Conservation (phyloP, 2,113 vertebrate species). For the Triplophysa rosa region DNA sequence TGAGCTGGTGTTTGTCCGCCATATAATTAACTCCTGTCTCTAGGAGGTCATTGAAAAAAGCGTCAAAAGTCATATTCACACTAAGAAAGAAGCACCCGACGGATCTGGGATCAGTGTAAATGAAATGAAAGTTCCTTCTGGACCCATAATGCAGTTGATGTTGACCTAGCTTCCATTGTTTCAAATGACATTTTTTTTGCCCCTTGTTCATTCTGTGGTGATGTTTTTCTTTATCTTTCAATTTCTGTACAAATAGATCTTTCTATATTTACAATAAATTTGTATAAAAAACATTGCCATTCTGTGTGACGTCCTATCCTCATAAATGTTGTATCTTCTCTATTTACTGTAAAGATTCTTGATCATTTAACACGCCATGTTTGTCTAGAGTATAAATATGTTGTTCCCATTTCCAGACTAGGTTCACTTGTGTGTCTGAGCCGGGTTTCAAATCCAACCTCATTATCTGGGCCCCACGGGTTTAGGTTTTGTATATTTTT, state of each 20-base stretch:
- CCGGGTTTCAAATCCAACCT: no score
- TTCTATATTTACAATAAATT: conserved; percentile 64
- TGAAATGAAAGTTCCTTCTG: background rate
- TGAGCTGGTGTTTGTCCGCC: background rate
- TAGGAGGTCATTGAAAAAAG: background rate
- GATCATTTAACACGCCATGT: background rate
- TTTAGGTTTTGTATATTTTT: no score
- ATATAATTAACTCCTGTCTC: background rate
- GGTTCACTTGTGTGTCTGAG: no score
- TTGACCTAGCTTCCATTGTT: background rate
- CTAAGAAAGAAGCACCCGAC: background rate
- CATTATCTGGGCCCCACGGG: no score
- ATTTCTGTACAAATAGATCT: conserved; percentile 59
- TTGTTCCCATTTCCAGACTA: no score
- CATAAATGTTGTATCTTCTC: background rate
- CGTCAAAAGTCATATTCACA: background rate
- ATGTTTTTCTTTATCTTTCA: conserved; percentile 37
- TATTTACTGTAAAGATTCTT: background rate
- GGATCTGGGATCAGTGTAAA: background rate
- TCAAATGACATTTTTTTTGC: background rate
- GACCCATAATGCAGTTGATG: background rate
- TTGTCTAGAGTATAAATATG: no score
- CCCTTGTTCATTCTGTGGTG: background rate
- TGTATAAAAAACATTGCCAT: conserved; percentile 39
- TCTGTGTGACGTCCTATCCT: background rate